Base-by-base conservation (phyloP, 2,888 invertebrate genomes). In the Cybosia mesomella region DNA sequence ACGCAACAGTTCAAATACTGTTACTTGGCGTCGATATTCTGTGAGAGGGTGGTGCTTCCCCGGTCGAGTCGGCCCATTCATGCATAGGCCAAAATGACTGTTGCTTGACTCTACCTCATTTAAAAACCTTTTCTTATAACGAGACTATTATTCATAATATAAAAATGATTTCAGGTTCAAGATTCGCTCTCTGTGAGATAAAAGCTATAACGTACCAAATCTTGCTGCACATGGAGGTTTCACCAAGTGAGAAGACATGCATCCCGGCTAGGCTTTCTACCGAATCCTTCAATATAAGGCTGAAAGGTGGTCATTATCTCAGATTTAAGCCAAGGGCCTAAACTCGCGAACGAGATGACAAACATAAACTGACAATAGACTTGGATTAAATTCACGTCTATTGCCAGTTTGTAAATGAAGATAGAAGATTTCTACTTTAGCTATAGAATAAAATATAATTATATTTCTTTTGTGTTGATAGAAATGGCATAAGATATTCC, bases 171-270 rank as follows among this genome's bases (percentile, higher is more conserved):
- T 28, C 24, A 91, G 91, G 88, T 2, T 91, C 90, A 8, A 79
- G 91, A 53, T 91, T 91, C 64, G 91, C 92, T 0, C 80, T 91
- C 13, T 89, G 89, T 68, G 91, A 92, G 74, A 71, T 91, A 32
- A 92, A 92, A 75, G 85, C 89, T 34, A 82, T 90, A 74, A 68
- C 84, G 2, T 91, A 90, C 74, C 89, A 89, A 74, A 79, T 92
- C 1, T 72, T 92, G 5, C 83, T 79, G 21, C 79, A 89, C 32
- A 79, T 91, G 74, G 86, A 87, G 66, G 36, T 92, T 24, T 84
- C 82, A 0, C 88, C 89, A 8, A 36, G 32, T 11, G 43, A 59
- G 58, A 89, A 85, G 78, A 91, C 89, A 24, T 69, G 75, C 65
- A 83, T 87, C 2, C 87, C 89, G 0, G 71, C 80, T 0, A 63